Evolutionary conservation across 1,140 invertebrate genomes (phyloP).

Genomic region (Drosophila varians): DNA sequence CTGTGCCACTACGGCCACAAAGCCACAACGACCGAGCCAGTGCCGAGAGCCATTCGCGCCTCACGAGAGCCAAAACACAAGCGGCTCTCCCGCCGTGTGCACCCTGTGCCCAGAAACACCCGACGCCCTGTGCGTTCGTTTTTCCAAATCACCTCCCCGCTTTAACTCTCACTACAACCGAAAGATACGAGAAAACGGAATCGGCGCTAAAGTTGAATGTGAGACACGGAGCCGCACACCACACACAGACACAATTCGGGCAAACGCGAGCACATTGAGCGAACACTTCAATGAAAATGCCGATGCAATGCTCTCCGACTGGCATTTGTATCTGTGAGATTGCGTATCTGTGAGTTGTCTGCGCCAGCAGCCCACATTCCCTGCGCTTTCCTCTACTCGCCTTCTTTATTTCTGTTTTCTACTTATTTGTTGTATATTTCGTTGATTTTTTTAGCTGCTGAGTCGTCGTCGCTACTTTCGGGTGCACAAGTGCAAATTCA

Average conservation of each 20-base stretch:
- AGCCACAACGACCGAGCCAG: too few species aligned
- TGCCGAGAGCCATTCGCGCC: not conserved
- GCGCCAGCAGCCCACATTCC: slow-evolving; percentile 27
- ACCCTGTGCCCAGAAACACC: slow-evolving; percentile 18
- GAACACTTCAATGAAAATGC: slow-evolving; percentile 77
- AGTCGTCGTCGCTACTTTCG: slow-evolving; percentile 41
- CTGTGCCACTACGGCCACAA: not conserved
- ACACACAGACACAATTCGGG: slow-evolving; percentile 15
- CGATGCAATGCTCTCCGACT: slow-evolving; percentile 68
- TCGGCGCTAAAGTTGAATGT: slow-evolving; percentile 71
- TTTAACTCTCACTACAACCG: slow-evolving; percentile 4
- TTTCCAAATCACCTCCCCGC: slow-evolving; percentile 54
- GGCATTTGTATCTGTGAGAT: slow-evolving; percentile 6
- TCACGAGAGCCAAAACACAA: too few species aligned
- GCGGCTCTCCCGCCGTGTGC: not conserved
- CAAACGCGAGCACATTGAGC: slow-evolving; percentile 13
- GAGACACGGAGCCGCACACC: slow-evolving; percentile 33
- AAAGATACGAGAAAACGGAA: slow-evolving; percentile 57
- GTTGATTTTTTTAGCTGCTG: slow-evolving; percentile 36
- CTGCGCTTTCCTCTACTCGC: slow-evolving; percentile 64
- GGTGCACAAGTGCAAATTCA: slow-evolving; percentile 80
- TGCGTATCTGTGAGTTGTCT: not conserved
- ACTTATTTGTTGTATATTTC: slow-evolving; percentile 47
- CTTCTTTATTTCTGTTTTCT: slow-evolving; percentile 65
- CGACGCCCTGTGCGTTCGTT: slow-evolving; percentile 24